Evolutionary conservation across 2,888 invertebrate genomes (phyloP).

Genomic region (Candidula unifasciata): DNA sequence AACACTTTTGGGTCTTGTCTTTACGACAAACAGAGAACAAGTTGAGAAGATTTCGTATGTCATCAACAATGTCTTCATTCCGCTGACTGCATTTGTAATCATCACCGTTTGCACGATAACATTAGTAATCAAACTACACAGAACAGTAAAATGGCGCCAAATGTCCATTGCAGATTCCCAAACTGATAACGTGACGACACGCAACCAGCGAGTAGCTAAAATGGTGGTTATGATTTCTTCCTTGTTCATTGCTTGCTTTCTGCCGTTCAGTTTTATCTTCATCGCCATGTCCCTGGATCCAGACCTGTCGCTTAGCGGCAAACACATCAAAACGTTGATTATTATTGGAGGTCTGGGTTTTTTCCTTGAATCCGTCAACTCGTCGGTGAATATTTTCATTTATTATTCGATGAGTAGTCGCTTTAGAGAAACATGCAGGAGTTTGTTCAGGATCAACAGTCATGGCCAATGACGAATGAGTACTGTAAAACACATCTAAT

Average conservation of each 20-base stretch:
- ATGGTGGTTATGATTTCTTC: slow-evolving; percentile 32
- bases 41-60: slow-evolving; percentile 22
- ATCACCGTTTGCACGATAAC: slow-evolving; percentile 15
- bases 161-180: background rate
- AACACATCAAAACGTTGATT: background rate
- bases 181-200: background rate
- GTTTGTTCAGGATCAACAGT: background rate
- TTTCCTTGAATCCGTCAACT: slow-evolving; percentile 32
- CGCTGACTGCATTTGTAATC: slow-evolving; percentile 4
- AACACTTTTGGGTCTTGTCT: slow-evolving; percentile 7
- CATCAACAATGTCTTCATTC: slow-evolving; percentile 6
- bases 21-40: background rate
- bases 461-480: too few species aligned
- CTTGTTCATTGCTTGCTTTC: slow-evolving; percentile 34
- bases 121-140: background rate
- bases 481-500: too few species aligned
- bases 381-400: slow-evolving; percentile 27
- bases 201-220: slow-evolving; percentile 23
- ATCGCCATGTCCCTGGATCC: slow-evolving; percentile 26
- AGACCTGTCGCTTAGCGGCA: slow-evolving; percentile 12
- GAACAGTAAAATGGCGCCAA: slow-evolving; percentile 21
- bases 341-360: slow-evolving; percentile 17
- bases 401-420: slow-evolving; percentile 24
- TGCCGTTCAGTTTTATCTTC: slow-evolving; percentile 9
- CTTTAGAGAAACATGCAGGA: background rate